A percentile compares a stretch with the other conserved stretches of the same genome.
Evolutionary conservation across 2,797 vertebrate species (phyloP).

Genomic region (Microcaecilia unicolor): DNA sequence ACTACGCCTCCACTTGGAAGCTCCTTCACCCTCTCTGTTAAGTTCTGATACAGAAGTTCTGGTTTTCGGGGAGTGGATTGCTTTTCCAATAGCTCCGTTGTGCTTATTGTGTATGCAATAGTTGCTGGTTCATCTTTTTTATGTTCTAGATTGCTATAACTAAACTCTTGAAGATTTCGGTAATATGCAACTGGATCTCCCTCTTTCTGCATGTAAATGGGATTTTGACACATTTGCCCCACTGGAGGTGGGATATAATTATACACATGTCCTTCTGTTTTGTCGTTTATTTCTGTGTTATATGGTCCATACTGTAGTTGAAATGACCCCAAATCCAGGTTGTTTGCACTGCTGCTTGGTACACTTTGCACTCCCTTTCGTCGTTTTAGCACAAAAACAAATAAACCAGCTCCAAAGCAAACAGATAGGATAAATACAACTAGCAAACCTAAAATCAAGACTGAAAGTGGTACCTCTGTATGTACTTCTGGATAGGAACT

Average conservation of each 20-base stretch:
- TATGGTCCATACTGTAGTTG: conserved; percentile 93
- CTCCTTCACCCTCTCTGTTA: conserved; percentile 79
- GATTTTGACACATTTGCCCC: conserved; percentile 96
- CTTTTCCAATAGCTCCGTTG: conserved; percentile 82
- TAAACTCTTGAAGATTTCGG: conserved; percentile 84
- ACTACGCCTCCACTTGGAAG: conserved; percentile 72
- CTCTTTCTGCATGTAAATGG: conserved; percentile 96
- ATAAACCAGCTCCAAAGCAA: conserved; percentile 90
- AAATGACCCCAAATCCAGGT: conserved; percentile 85
- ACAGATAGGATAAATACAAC: conserved; percentile 95
- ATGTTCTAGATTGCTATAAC: conserved; percentile 69
- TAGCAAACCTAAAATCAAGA: conserved; percentile 88
- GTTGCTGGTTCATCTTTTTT: conserved; percentile 70
- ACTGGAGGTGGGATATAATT: conserved; percentile 90
- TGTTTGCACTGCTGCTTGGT: conserved; percentile 75
- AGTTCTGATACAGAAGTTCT: conserved; percentile 89
- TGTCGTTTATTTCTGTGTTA: conserved; percentile 68
- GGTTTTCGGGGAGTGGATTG: conserved; percentile 55
- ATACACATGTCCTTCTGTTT: conserved; percentile 85
- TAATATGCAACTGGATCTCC: conserved; percentile 83
- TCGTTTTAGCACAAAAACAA: conserved; percentile 90
- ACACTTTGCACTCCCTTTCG: conserved; percentile 76
- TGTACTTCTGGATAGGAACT: conserved; percentile 72
- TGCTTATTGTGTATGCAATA: conserved; percentile 85
- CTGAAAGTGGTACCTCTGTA: conserved; percentile 87